Conservation (phyloP, 2,113 vertebrate genomes). For the Menidia beryllina region DNA sequence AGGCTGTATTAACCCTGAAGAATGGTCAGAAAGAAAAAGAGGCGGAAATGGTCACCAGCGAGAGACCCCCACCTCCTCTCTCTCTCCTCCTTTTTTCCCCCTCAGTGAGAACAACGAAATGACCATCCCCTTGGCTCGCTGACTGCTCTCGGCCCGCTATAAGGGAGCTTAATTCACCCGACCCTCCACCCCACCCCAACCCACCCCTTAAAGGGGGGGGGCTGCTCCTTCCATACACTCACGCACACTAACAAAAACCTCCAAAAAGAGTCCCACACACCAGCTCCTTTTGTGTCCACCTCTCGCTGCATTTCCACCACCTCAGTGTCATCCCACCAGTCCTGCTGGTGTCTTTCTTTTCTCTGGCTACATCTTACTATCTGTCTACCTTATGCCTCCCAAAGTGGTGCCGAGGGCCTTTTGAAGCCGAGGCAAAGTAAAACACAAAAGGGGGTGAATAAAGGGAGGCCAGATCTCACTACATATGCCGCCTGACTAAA, state of each 20-base stretch:
- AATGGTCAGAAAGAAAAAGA: slow-evolving; percentile 70
- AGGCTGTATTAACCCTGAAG: slow-evolving; percentile 79
- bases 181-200: slow-evolving; percentile 88
- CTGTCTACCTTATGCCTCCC: not conserved
- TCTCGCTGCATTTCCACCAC: slow-evolving; percentile 78
- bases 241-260: slow-evolving; percentile 64
- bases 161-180: slow-evolving; percentile 85
- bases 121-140: slow-evolving; percentile 83
- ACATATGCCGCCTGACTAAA: slow-evolving; percentile 57
- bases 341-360: slow-evolving; percentile 9
- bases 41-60: slow-evolving; percentile 84
- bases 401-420: slow-evolving; percentile 50
- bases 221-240: slow-evolving; percentile 24
- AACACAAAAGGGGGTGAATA: slow-evolving; percentile 53
- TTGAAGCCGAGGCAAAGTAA: slow-evolving; percentile 44
- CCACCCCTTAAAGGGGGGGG: slow-evolving; percentile 62
- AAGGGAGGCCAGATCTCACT: slow-evolving; percentile 40
- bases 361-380: slow-evolving; percentile 12
- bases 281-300: slow-evolving; percentile 91
- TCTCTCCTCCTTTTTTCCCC: slow-evolving; percentile 31
- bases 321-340: slow-evolving; percentile 1
- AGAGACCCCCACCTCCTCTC: slow-evolving; percentile 9
- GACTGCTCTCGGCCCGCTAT: slow-evolving; percentile 78
- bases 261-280: slow-evolving; percentile 94
- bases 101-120: slow-evolving; percentile 82